Conservation (phyloP, 2,113 vertebrate genomes). For the Aegotheles bennettii region DNA sequence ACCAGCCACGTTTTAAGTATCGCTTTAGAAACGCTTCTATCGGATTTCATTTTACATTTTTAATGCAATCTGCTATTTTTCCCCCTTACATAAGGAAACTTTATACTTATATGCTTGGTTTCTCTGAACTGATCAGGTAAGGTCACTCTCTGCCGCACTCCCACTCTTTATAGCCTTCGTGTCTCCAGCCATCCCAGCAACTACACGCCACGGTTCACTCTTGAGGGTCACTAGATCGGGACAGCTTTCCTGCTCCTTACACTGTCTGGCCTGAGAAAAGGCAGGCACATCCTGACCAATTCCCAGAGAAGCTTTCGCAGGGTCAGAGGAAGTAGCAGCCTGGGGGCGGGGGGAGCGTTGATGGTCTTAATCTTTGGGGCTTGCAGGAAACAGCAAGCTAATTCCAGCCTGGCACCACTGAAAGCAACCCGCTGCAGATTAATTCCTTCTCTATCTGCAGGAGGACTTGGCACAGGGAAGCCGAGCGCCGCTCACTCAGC, state of each 20-base stretch:
- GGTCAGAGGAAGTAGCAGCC: slow-evolving; percentile 55
- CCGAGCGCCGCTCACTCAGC: not conserved
- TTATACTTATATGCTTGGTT: not conserved
- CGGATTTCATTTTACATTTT: not conserved
- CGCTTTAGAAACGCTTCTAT: not conserved
- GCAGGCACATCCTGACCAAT: slow-evolving; percentile 44
- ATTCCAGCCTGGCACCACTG: not conserved
- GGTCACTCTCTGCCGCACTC: not conserved
- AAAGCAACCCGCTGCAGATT: slow-evolving; percentile 1
- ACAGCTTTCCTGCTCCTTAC: not conserved
- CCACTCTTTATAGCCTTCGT: not conserved
- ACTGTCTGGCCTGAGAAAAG: slow-evolving; percentile 20
- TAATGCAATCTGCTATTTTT: not conserved
- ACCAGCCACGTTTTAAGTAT: not conserved
- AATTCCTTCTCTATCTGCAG: not conserved
- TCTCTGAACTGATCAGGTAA: not conserved
- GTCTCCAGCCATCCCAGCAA: not conserved
- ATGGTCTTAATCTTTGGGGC: slow-evolving; percentile 29
- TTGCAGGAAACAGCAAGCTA: slow-evolving; percentile 43
- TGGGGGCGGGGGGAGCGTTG: not conserved
- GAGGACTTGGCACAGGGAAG: not conserved
- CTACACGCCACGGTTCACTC: fast-evolving
- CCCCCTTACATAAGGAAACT: not conserved
- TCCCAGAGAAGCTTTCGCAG: slow-evolving; percentile 18
- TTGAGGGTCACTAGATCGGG: fast-evolving